Conservation (phyloP, 2,888 invertebrate species). For the Drosophila diplacantha region DNA sequence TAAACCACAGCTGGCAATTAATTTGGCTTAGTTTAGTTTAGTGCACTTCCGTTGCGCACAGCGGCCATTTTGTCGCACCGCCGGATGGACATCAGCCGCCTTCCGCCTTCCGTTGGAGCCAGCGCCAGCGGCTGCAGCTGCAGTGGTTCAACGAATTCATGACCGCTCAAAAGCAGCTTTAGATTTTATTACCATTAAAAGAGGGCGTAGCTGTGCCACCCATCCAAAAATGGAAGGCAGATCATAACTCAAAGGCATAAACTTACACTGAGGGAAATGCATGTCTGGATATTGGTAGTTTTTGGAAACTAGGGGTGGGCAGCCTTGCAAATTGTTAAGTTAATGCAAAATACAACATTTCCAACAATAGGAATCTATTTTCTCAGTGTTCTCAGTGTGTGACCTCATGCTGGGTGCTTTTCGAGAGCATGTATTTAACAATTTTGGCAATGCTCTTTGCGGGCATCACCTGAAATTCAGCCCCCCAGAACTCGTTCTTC, state of each 20-base stretch:
- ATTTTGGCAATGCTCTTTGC: constrained; percentile 71
- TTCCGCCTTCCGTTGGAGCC: constrained; percentile 5
- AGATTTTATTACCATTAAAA: constrained; percentile 70
- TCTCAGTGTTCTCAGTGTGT: constrained; percentile 2
- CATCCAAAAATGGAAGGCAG: constrained; percentile 57
- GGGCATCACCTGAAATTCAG: constrained; percentile 66
- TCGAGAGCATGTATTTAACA: constrained; percentile 56
- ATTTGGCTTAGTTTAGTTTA: constrained; percentile 72
- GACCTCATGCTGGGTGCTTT: constrained; percentile 36
- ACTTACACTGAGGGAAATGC: constrained; percentile 30
- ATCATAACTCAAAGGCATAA: constrained; percentile 69
- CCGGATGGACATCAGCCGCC: constrained; percentile 53
- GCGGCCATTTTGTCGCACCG: constrained; percentile 69
- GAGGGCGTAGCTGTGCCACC: constrained; percentile 37
- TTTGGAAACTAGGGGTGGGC: too few species aligned
- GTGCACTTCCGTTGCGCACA: constrained; percentile 70
- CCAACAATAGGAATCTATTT: neutral
- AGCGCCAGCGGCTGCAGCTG: constrained; percentile 4
- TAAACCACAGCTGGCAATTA: constrained; percentile 65
- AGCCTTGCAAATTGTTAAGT: too few species aligned
- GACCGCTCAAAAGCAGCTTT: constrained; percentile 66
- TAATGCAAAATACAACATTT: neutral
- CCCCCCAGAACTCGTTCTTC: neutral
- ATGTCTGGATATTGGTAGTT: too few species aligned
- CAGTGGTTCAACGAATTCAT: constrained; percentile 48